Percentiles rank a stretch among this genome's conserved stretches.
Conservation (phyloP, 2,113 vertebrate genomes). For the Crypturellus undulatus region DNA sequence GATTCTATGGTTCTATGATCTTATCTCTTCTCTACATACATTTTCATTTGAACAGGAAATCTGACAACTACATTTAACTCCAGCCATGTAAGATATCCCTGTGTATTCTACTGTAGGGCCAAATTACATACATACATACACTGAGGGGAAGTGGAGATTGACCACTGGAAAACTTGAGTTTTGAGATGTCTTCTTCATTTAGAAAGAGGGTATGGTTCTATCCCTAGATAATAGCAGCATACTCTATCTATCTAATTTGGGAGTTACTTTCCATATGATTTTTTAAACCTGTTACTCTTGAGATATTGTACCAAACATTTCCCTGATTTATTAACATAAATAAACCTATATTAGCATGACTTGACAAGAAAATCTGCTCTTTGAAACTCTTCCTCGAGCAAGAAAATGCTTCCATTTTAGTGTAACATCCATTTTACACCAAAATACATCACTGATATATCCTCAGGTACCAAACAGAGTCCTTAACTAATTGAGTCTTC, state of each 20-base stretch:
- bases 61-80: not conserved
- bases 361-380: not conserved
- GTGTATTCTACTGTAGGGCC: not conserved
- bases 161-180: not conserved
- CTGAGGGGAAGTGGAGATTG: not conserved
- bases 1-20: not conserved
- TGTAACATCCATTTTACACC: not conserved
- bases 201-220: not conserved
- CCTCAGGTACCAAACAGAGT: not conserved
- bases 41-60: not conserved
- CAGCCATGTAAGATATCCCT: not conserved
- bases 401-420: not conserved
- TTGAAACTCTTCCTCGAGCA: not conserved
- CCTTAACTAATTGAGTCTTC: not conserved
- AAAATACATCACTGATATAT: not conserved
- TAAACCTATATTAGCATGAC: not conserved
- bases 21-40: not conserved
- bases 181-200: not conserved
- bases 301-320: not conserved
- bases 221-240: not conserved
- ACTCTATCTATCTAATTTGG: fast-evolving
- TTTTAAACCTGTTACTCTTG: not conserved
- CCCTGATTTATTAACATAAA: not conserved
- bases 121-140: fast-evolving
- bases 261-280: not conserved